Evolutionary conservation across 2,113 vertebrate genomes (phyloP).

Genomic region (Falcunculus frontatus): DNA sequence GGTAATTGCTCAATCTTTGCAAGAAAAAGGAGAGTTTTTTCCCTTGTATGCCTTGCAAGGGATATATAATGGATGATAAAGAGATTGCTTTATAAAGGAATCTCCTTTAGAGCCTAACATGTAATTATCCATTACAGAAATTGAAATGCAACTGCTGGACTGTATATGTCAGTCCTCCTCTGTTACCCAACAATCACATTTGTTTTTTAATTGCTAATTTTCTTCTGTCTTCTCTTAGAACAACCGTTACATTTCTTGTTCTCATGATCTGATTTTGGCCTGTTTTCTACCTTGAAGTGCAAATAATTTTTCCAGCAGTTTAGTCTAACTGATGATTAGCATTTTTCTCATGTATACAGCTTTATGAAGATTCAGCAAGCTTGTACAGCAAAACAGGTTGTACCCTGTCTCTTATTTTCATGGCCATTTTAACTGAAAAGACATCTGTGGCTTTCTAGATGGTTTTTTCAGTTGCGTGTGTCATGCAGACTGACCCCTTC

Average conservation of each 20-base stretch:
- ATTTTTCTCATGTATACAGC: neutral
- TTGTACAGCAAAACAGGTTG: neutral
- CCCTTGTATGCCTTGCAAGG: neutral
- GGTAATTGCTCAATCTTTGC: neutral
- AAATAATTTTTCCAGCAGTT: neutral
- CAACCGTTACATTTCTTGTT: neutral
- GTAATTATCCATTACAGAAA: constrained; percentile 26
- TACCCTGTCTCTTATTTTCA: neutral
- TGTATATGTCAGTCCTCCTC: neutral
- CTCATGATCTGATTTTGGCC: neutral
- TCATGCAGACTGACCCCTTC: neutral
- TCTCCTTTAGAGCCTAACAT: neutral
- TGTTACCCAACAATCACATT: neutral
- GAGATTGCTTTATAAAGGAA: neutral
- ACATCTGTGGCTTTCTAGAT: neutral
- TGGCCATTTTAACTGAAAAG: neutral
- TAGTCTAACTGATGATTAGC: neutral
- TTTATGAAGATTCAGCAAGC: neutral
- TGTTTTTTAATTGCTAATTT: constrained; percentile 16
- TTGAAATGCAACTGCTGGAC: neutral
- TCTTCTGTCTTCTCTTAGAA: neutral
- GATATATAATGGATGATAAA: neutral
- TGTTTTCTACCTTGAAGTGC: neutral
- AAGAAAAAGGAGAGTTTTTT: neutral
- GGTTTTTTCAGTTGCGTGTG: neutral